Evolutionary conservation across 2,888 invertebrate genomes (phyloP), one percentile per base, ranked within the genome.

Genomic region (Rhorus exstirpatorius): DNA sequence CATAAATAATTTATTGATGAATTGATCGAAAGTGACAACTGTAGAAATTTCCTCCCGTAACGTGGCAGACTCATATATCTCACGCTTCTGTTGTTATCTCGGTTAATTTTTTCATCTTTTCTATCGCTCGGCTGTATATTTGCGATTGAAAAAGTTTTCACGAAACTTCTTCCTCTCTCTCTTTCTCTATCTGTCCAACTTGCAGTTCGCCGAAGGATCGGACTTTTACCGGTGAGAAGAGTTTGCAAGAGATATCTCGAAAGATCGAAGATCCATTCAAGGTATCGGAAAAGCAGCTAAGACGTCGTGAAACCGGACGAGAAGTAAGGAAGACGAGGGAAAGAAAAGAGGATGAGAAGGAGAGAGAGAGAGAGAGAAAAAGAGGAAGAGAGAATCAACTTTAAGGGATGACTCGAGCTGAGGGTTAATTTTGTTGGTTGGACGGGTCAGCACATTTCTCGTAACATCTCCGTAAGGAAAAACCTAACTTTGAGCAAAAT

Each of bases 111-210:
- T 19, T 14, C 31, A 21, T 61, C 67, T 61, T 61, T 51, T 41
- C 44, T 41, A 38, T 61, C 24, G 38, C 67, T 68, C 12, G 1
- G 70, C 79, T 60, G 49, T 72, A 83, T 76, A 85, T 85, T 83
- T 83, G 79, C 89, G 87, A 90, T 90, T 90, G 90, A 90, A 90
- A 90, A 90, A 90, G 88, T 90, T 90, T 90, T 79, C 83, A 79
- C 74, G 85, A 81, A 81, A 85, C 74, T 41, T 51, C 53, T 7
- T 12, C 35, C 19, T 35, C 35, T 51, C 51, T 21, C 8, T 21
- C 31, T 17, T 35, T 17, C 35, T 12, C 19, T 10, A 8, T 49
- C 63, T 67, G 58, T 77, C 68, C 24, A 19, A 31, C 19, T 60
- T 49, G 55, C 72, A 72, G 71, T 65, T 68, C 71, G 70, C 49